Conservation (phyloP, 2,888 invertebrate genomes). For the Drosophila helvetica region DNA sequence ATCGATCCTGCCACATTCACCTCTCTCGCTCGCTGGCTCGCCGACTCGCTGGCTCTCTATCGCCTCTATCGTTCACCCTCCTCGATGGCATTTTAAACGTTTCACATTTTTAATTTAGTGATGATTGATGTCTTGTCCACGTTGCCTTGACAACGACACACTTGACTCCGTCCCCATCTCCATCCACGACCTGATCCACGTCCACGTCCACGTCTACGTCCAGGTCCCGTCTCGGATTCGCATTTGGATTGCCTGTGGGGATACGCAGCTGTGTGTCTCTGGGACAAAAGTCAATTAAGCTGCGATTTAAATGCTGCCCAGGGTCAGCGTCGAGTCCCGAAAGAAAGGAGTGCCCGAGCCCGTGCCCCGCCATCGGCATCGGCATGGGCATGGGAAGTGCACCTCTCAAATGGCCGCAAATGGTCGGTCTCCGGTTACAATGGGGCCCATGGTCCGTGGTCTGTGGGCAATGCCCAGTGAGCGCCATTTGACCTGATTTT, state of each 20-base stretch:
- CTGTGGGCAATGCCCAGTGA: constrained; percentile 57
- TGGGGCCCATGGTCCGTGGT: constrained; percentile 41
- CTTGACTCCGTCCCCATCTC: constrained; percentile 45
- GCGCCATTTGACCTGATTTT: constrained; percentile 77
- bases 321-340: constrained; percentile 63
- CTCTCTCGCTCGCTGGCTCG: constrained; percentile 13
- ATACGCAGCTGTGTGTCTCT: constrained; percentile 57
- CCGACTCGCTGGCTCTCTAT: neutral
- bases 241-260: constrained; percentile 58
- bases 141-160: constrained; percentile 71
- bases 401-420: constrained; percentile 50
- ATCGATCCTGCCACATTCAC: constrained; percentile 54
- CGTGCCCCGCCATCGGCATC: constrained; percentile 27
- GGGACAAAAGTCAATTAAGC: constrained; percentile 73
- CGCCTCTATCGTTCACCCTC: constrained; percentile 35
- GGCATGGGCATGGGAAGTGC: constrained; percentile 17
- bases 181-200: neutral
- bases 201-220: constrained; percentile 9
- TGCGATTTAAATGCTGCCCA: constrained; percentile 71
- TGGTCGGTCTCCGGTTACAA: constrained; percentile 33
- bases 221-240: constrained; percentile 17
- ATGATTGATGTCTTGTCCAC: constrained; percentile 79
- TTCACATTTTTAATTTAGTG: constrained; percentile 76
- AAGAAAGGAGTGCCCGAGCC: constrained; percentile 61
- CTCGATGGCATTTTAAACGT: constrained; percentile 74